Conservation (phyloP, 2,888 invertebrate genomes). For the Tupiocoris notatus region DNA sequence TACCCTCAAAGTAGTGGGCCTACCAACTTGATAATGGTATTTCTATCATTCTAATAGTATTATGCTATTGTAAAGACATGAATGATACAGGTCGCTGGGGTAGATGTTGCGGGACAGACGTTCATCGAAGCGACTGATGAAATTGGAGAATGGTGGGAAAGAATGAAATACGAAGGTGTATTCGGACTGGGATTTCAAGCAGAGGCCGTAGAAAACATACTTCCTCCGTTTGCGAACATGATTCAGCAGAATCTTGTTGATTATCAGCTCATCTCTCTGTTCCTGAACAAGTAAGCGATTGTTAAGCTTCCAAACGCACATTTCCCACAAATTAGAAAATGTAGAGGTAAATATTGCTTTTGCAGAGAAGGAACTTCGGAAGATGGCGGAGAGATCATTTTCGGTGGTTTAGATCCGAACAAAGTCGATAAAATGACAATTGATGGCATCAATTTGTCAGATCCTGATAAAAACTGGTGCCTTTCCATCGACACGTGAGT, state of each 20-base stretch:
- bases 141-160: conserved; percentile 15
- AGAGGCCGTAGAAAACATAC: conserved; percentile 7
- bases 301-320: no score
- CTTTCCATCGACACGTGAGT: conserved; percentile 13
- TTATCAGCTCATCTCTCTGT: conserved; percentile 11
- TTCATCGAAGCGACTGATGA: conserved; percentile 14
- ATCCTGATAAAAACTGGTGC: conserved; percentile 7
- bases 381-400: conserved; percentile 13
- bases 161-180: conserved; percentile 21
- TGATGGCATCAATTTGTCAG: neutral
- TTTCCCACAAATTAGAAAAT: no score
- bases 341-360: no score
- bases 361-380: conserved; percentile 14
- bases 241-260: neutral
- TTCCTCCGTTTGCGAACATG: conserved; percentile 14
- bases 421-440: conserved; percentile 3
- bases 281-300: conserved; percentile 5
- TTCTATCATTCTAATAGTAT: neutral
- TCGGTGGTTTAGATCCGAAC: conserved; percentile 5
- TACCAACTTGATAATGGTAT: neutral
- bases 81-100: conserved; percentile 17
- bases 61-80: no score
- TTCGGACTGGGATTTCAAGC: conserved; percentile 26
- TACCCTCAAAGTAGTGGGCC: neutral
- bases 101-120: neutral